These are phyloP conservation scores for Drepana arcuata DNA, from an alignment of 1,140 invertebrate species.

Conservation along the genomic window DNA sequence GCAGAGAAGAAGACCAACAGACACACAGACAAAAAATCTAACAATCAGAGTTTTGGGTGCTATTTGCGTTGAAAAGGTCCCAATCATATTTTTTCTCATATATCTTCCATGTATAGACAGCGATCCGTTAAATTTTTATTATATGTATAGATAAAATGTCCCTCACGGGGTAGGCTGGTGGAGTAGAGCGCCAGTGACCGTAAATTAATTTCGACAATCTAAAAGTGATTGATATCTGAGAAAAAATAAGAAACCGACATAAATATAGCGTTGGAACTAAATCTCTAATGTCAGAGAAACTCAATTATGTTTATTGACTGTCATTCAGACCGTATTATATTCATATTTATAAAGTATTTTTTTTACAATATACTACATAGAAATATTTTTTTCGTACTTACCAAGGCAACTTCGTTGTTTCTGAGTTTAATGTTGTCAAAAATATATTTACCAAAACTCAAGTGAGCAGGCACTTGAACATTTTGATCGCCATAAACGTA, in stretches of 20 bases:
- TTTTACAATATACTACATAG: neutral
- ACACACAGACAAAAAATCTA: too few species aligned
- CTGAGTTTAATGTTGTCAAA: conserved; percentile 19
- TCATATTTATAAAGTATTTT: too few species aligned
- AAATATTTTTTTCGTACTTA: conserved; percentile 21
- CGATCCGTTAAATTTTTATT: too few species aligned
- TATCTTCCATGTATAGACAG: too few species aligned
- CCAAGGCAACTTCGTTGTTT: conserved; percentile 29
- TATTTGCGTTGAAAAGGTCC: too few species aligned
- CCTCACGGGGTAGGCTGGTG: too few species aligned
- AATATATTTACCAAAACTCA: conserved; percentile 48
- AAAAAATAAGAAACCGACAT: neutral
- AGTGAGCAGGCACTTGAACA: conserved; percentile 34
- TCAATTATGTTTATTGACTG: neutral
- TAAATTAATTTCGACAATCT: neutral
- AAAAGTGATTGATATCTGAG: neutral
- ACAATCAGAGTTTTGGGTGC: too few species aligned
- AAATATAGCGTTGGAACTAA: neutral
- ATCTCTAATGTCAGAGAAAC: neutral
- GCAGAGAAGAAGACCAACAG: too few species aligned
- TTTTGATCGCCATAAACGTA: conserved; percentile 33
- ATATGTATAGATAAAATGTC: too few species aligned
- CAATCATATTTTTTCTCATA: too few species aligned
- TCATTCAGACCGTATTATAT: too few species aligned
- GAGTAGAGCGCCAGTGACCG: too few species aligned